Base-by-base conservation (phyloP, 1,140 invertebrate genomes). In the Drepana arcuata region DNA sequence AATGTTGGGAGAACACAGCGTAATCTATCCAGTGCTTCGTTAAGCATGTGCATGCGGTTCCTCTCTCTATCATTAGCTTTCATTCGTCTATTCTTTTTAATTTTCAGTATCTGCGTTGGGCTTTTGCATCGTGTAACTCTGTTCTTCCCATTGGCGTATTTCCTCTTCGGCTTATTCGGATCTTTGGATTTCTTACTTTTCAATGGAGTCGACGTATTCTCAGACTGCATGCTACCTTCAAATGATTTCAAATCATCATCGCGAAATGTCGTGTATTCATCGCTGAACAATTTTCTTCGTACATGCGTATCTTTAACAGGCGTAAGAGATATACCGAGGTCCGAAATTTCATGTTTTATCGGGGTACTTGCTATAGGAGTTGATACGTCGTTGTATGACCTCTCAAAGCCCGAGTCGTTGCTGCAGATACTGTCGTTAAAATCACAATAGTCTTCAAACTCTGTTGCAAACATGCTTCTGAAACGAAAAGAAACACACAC, bases 41-140 rank as follows among this genome's bases (percentile, higher is more conserved):
- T 99, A 18, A 99, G 79, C 68, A 93, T 95, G 71, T 99, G 97
- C 97, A 99, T 99, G 36, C 97, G 88, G 69, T 96, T 96, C 7
- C 97, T 86, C 77, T 99, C 97, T 29, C 97, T 87, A 69, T 98
- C 95, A 71, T 99, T 99, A 0, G 97, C 97, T 69, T 98, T 98
- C 69, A 95, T 89, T 29, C 97, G 87, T 28, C 97, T 88, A 36
- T 90, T 91, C 36, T 90, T 89, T 79, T 95, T 96, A 23, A 96
- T 86, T 49, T 87, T 86, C 29, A 94, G 73, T 1, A 95, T 86
- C 81, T 95, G 88, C 0, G 87, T 84, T 0, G 91, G 91, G 69
- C 90, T 92, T 48, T 88, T 87, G 14, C 86, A 87, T 48, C 89
- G 74, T 0, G 88, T 86, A 0, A 89, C 86, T 44, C 89, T 78